These are phyloP conservation scores for Caenorhabditis auriculariae DNA, from an alignment of 2,888 invertebrate genomes.

Conservation along the genomic window DNA sequence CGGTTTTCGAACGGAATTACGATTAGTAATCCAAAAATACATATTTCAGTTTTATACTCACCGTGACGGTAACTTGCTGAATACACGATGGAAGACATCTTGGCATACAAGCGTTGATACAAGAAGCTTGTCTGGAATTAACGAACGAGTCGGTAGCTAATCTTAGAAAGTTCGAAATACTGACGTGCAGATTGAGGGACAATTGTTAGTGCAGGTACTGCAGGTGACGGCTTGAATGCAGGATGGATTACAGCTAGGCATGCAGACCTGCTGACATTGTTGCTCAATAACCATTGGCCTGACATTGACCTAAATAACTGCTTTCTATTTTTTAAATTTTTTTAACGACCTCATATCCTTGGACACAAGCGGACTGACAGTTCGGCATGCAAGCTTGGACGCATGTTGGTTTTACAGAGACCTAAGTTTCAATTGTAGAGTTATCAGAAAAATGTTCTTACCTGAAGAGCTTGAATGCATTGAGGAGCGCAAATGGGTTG, in stretches of 20 bases:
- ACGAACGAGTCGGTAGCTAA: not conserved
- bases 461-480: conserved; percentile 36
- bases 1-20: not conserved
- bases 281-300: not conserved
- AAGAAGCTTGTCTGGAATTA: conserved; percentile 31
- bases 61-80: conserved; percentile 34
- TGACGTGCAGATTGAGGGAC: conserved; percentile 37
- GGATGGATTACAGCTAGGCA: conserved; percentile 16
- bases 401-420: conserved; percentile 34
- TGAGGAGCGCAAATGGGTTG: conserved; percentile 34
- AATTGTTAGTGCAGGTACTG: conserved; percentile 43
- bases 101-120: conserved; percentile 42
- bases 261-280: conserved; percentile 34
- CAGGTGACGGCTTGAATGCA: conserved; percentile 45
- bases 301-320: no score
- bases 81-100: conserved; percentile 44
- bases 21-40: not conserved
- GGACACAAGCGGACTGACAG: conserved; percentile 26
- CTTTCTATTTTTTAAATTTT: no score
- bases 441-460: not conserved
- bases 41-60: not conserved
- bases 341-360: conserved; percentile 21
- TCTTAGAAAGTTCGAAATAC: conserved; percentile 4
- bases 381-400: conserved; percentile 37
- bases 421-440: not conserved